phyloP scores from a whole-genome alignment of 2,797 vertebrate genomes.

The Rhabdomys pumilio region DNA sequence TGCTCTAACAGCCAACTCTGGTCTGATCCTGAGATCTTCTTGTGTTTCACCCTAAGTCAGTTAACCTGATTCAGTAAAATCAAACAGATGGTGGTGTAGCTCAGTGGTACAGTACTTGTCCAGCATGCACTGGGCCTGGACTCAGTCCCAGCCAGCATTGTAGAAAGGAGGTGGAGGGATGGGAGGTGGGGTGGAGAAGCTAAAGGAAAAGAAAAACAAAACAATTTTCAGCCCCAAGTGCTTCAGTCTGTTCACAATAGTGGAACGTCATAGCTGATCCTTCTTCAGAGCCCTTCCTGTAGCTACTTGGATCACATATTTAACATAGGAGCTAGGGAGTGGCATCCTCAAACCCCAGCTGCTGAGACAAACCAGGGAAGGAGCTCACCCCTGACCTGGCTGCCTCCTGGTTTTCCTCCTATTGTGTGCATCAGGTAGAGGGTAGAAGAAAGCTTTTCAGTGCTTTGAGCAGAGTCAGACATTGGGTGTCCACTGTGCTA shows the following conservation, averaged over 20 bases:
- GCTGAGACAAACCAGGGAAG: neutral
- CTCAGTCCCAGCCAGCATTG: neutral
- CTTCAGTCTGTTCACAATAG: neutral
- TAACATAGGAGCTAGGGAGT: neutral
- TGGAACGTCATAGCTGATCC: neutral
- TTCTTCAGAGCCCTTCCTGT: neutral
- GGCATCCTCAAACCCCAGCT: neutral
- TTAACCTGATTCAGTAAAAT: neutral
- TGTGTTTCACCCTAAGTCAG: neutral
- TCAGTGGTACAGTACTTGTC: neutral
- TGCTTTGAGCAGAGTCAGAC: neutral
- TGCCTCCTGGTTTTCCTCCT: neutral
- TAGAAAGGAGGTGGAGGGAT: too few relatives aligned
- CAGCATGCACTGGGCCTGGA: neutral
- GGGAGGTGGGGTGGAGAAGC: neutral
- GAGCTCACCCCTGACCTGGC: fast-evolving
- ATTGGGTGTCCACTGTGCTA: neutral
- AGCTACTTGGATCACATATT: too few relatives aligned
- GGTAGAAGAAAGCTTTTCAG: neutral
- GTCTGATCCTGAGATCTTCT: neutral
- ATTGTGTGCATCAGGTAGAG: neutral
- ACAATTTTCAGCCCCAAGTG: neutral
- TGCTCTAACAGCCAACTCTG: neutral
- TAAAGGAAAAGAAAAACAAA: neutral
- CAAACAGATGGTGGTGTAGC: neutral